phyloP scores from a whole-genome alignment of 2,113 vertebrate species.

The Tinamus guttatus region DNA sequence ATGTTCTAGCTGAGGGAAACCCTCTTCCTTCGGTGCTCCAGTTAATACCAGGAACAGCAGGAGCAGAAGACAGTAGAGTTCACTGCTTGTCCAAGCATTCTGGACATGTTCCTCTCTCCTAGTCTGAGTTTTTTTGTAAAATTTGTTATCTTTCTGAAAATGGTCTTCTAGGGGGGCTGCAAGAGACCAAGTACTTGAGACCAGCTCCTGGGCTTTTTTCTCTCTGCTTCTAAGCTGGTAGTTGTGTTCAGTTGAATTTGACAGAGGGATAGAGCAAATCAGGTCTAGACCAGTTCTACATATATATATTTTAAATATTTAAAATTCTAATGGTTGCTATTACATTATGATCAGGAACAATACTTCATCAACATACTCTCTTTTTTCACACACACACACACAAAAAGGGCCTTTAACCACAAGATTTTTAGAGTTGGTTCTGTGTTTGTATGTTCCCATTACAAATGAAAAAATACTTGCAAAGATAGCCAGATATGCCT shows the following conservation, averaged over 20 bases:
- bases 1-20: not conserved
- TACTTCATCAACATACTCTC: not conserved
- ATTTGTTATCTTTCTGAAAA: not conserved
- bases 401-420: not conserved
- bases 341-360: slow-evolving; percentile 51
- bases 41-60: not conserved
- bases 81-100: accelerated
- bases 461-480: slow-evolving; percentile 43
- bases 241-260: not conserved
- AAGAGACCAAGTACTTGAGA: not conserved
- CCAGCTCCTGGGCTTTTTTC: not conserved
- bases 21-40: not conserved
- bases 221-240: not conserved
- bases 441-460: not conserved
- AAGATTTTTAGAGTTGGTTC: slow-evolving; percentile 31
- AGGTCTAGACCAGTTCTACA: not conserved
- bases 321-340: not conserved
- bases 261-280: not conserved
- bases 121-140: not conserved
- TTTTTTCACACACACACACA: no score
- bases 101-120: not conserved
- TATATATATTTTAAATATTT: not conserved
- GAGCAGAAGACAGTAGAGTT: not conserved
- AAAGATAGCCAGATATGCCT: slow-evolving; percentile 61
- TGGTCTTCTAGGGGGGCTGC: not conserved